A percentile compares a stretch with the other conserved stretches of the same genome.
phyloP scores from a whole-genome alignment of 2,797 vertebrate genomes.

The Crypturellus tataupa region DNA sequence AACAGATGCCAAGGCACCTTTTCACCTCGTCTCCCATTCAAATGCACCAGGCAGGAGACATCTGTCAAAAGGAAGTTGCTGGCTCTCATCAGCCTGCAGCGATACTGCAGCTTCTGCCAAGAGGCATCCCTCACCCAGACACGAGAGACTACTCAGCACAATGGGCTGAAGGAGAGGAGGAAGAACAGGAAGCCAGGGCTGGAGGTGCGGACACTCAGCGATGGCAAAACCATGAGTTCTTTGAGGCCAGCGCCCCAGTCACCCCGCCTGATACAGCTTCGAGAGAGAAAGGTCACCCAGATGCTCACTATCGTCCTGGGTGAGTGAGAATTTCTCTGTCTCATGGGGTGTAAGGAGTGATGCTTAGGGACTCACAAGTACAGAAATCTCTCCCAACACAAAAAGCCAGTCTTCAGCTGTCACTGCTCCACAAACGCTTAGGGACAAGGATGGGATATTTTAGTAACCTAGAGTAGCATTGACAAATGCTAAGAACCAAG shows the following conservation, averaged over 20 bases:
- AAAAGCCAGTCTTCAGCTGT: background rate
- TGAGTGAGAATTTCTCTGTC: constrained; percentile 78
- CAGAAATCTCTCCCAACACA: background rate
- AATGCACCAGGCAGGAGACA: constrained; percentile 73
- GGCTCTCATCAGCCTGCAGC: constrained; percentile 84
- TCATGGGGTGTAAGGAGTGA: background rate
- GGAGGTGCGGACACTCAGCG: constrained; percentile 88
- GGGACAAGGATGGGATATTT: background rate
- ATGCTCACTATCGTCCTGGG: constrained; percentile 94
- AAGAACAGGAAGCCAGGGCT: constrained; percentile 77
- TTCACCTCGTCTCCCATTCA: constrained; percentile 83
- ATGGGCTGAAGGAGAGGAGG: constrained; percentile 61
- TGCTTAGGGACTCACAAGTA: background rate
- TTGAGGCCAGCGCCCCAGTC: constrained; percentile 80
- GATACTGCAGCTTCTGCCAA: constrained; percentile 91
- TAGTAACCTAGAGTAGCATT: background rate
- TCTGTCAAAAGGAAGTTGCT: constrained; percentile 80
- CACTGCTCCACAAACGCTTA: background rate
- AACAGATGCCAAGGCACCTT: constrained; percentile 75
- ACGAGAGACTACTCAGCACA: constrained; percentile 55
- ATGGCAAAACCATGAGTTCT: constrained; percentile 86
- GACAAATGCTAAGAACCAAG: background rate
- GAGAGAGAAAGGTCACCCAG: constrained; percentile 95
- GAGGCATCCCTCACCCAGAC: constrained; percentile 82
- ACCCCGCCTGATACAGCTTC: constrained; percentile 86